Evolutionary conservation across 2,888 invertebrate genomes (phyloP).

Genomic region (Ophraella communa): DNA sequence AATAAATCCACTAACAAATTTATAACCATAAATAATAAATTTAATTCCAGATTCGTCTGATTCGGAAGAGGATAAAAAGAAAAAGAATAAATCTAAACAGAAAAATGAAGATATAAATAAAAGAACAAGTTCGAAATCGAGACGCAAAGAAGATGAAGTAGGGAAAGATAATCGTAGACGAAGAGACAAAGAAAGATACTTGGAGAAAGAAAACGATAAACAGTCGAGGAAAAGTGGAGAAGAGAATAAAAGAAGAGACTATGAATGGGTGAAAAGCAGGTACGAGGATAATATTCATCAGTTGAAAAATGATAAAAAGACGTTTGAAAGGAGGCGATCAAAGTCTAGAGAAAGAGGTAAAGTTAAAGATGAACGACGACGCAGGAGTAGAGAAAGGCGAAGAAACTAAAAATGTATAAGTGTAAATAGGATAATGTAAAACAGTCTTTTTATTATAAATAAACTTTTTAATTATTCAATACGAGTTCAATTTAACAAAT

Average conservation of each 20-base stretch:
- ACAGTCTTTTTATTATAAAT: background rate
- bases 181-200: constrained; percentile 14
- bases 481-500: background rate
- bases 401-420: constrained; percentile 27
- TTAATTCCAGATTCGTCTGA: constrained; percentile 39
- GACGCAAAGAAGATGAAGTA: constrained; percentile 3
- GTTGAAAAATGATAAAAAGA: constrained; percentile 33
- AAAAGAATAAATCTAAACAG: constrained; percentile 36
- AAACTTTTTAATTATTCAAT: background rate
- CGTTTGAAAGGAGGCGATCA: constrained; percentile 31
- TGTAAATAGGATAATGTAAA: background rate
- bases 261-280: constrained; percentile 43
- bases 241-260: constrained; percentile 32
- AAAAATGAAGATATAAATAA: constrained; percentile 15
- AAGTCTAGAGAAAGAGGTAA: constrained; percentile 35
- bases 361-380: constrained; percentile 24
- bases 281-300: constrained; percentile 42
- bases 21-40: background rate
- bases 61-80: constrained; percentile 46
- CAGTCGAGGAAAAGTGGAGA: constrained; percentile 14
- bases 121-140: constrained; percentile 24
- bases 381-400: constrained; percentile 44
- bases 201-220: constrained; percentile 23
- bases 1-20: background rate
- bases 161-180: constrained; percentile 26